Percentiles rank a stretch among this genome's conserved stretches.
These are phyloP conservation scores for Nansenia antarctica DNA, from an alignment of 2,113 vertebrate genomes.

Conservation along the genomic window DNA sequence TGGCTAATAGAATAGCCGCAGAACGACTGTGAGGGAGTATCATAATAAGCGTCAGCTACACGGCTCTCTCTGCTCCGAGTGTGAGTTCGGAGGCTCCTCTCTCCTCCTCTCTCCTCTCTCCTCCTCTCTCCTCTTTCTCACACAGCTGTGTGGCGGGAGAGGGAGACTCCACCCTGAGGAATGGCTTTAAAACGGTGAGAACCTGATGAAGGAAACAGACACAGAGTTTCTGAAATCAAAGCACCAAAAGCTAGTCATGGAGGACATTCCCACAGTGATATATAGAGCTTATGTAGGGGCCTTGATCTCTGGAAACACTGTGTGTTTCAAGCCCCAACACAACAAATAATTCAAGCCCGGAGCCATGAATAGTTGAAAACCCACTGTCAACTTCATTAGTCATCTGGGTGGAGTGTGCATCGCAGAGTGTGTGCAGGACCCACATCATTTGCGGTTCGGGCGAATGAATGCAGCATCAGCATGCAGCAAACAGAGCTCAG, in stretches of 20 bases:
- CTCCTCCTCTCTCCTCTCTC: conserved; percentile 11
- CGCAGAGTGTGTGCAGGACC: too few relatives aligned
- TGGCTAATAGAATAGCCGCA: conserved; percentile 74
- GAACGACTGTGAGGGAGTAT: conserved; percentile 70
- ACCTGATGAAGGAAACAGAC: too few relatives aligned
- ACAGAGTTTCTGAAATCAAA: too few relatives aligned
- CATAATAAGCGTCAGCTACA: conserved; percentile 72
- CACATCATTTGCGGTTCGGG: too few relatives aligned
- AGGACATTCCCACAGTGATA: too few relatives aligned
- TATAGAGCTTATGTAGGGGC: too few relatives aligned
- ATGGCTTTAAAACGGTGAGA: too few relatives aligned
- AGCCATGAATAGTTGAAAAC: conserved; percentile 1
- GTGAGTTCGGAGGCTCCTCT: neutral
- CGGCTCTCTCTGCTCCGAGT: conserved; percentile 52
- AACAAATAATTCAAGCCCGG: neutral
- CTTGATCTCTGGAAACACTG: neutral
- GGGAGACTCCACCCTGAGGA: conserved; percentile 48
- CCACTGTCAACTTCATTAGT: neutral
- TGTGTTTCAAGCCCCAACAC: neutral
- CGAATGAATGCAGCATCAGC: too few relatives aligned
- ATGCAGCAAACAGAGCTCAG: too few relatives aligned
- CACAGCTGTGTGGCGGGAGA: conserved; percentile 21
- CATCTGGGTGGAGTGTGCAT: neutral
- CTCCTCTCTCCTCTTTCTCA: conserved; percentile 25
- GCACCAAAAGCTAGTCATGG: too few relatives aligned